These are phyloP conservation scores for Lasiommata megera DNA, from an alignment of 2,888 invertebrate species.

Conservation along the genomic window DNA sequence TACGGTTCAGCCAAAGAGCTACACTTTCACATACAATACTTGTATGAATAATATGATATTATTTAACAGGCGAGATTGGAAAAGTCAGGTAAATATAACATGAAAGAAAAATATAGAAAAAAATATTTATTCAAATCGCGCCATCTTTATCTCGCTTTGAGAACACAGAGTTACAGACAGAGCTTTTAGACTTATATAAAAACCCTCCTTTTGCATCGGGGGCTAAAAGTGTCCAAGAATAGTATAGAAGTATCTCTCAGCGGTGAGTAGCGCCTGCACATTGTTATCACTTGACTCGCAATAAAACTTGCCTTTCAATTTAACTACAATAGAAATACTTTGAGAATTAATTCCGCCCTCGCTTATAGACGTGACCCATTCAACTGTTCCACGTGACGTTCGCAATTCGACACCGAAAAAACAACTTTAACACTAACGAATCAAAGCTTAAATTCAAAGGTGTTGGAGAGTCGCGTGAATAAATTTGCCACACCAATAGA, in stretches of 20 bases:
- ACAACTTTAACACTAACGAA: neutral
- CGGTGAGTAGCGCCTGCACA: neutral
- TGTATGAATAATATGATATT: too few species aligned
- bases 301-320: conserved; percentile 4
- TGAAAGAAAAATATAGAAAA: too few species aligned
- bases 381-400: conserved; percentile 10
- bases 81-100: too few species aligned
- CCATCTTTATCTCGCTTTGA: too few species aligned
- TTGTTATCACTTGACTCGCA: conserved; percentile 2
- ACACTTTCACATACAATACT: too few species aligned
- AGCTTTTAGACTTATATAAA: too few species aligned
- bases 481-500: neutral
- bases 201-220: too few species aligned
- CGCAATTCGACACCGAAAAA: neutral
- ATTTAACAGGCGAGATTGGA: too few species aligned
- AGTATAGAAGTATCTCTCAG: neutral
- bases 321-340: conserved; percentile 1
- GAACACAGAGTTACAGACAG: too few species aligned
- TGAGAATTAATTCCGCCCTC: conserved; percentile 11
- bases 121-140: too few species aligned
- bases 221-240: too few species aligned
- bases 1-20: too few species aligned
- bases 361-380: conserved; percentile 22
- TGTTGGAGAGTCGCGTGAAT: neutral
- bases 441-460: conserved; percentile 1